Evolutionary conservation across 2,113 vertebrate species (phyloP), one percentile per base, ranked within the genome.

Genomic region (Phainopepla nitens): DNA sequence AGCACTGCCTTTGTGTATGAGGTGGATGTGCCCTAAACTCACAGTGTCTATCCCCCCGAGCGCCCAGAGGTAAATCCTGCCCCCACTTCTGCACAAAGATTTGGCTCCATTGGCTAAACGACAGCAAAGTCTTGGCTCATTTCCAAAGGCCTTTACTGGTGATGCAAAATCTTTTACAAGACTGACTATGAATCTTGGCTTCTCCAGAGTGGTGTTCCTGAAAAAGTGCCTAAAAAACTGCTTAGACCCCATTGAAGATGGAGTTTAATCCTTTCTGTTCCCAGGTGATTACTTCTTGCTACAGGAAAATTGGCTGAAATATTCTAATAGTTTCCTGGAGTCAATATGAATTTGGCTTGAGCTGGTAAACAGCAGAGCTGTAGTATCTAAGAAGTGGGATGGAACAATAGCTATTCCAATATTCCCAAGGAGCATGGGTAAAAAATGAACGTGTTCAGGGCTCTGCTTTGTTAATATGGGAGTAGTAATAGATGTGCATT

Each of bases 401-500:
- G 50, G 92, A 97, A 87, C 25, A 64, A 47, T 33, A 35, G 44
- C 85, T 96, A 84, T 29, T 94, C 85, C 58, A 66, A 3, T 91
- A 95, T 71, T 95, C 82, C 72, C 80, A 4, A 73, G 73, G 65
- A 95, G 36, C 71, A 75, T 60, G 58, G 61, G 71, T 68, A 94
- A 91, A 62, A 97, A 94, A 93, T 92, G 84, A n/a, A 61, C 62
- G 36, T 85, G 68, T 80, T 96, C 61, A 92, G 82, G 42, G 45
- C 90, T 94, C 75, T 94, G 90, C 71, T 94, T 79, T 96, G 58
- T 77, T 83, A 94, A 89, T 90, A 90, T 82, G 96, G 88, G 95
- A 94, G 54, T 71, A 97, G 97, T 92, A 86, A 87, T 94, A 62
- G 73, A 65, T 87, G 83, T 77, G 39, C 20, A 2, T 62, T 95